Conservation (phyloP, 2,888 invertebrate species). For the Nemurella pictetii region DNA sequence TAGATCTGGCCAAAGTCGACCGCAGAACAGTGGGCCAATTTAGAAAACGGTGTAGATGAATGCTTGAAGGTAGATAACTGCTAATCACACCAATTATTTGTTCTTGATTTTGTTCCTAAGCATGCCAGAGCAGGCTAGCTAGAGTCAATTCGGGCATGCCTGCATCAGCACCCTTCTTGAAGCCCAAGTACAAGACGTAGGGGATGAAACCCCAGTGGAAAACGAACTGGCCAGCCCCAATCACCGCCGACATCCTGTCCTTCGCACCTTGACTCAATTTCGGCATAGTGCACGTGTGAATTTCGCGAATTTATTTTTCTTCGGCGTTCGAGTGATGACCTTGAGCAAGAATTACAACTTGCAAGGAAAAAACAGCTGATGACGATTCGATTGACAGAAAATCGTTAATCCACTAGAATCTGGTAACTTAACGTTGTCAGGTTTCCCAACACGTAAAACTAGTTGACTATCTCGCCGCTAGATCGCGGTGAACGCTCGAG, state of each 20-base stretch:
- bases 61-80: not conserved
- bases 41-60: not conserved
- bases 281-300: not conserved
- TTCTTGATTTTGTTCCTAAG: not conserved
- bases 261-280: conserved; percentile 9
- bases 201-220: conserved; percentile 75
- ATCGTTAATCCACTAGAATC: not conserved
- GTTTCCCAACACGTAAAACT: not conserved
- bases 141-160: conserved; percentile 20
- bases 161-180: conserved; percentile 30
- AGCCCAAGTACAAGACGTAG: conserved; percentile 66
- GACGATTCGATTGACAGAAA: not conserved
- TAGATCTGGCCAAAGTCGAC: not conserved
- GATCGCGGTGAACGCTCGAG: not conserved
- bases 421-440: not conserved
- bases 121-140: conserved; percentile 17
- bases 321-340: not conserved
- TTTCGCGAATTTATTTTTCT: not conserved
- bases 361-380: not conserved
- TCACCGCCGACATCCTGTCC: conserved; percentile 14
- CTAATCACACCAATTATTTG: too few relatives aligned
- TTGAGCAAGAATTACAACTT: not conserved
- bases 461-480: too few relatives aligned
- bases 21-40: not conserved
- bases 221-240: conserved; percentile 45